These are phyloP conservation scores for Neopipo cinnamomea DNA, from an alignment of 2,113 vertebrate species.

Conservation along the genomic window DNA sequence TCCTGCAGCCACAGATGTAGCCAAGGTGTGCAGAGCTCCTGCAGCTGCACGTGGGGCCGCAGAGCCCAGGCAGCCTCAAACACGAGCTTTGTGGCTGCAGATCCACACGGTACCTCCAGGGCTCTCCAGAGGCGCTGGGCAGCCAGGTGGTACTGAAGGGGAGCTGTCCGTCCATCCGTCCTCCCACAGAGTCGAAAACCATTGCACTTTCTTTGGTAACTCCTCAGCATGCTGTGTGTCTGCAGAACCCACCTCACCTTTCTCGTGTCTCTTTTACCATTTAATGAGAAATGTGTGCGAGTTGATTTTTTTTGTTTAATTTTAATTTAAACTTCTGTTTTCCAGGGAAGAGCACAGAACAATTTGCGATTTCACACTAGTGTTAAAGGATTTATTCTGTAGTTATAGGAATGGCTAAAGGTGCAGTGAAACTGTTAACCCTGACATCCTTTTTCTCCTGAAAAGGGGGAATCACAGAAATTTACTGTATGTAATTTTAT, in stretches of 20 bases:
- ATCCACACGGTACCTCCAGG: neutral
- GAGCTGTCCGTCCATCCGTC: conserved; percentile 8
- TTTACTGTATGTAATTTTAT: conserved; percentile 9
- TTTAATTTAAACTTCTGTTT: neutral
- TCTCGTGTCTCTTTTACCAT: conserved; percentile 26
- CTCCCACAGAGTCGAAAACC: conserved; percentile 23
- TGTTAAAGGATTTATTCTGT: conserved; percentile 61
- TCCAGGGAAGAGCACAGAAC: conserved; percentile 68
- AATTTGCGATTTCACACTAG: conserved; percentile 35
- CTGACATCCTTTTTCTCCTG: neutral
- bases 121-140: neutral
- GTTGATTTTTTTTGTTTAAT: conserved; percentile 12
- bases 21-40: conserved; percentile 10
- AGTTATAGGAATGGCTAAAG: conserved; percentile 27
- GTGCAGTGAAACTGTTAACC: conserved; percentile 41
- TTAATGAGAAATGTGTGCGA: conserved; percentile 33
- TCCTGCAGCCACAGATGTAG: neutral
- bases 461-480: neutral
- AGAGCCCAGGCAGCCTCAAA: neutral
- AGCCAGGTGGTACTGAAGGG: neutral
- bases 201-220: conserved; percentile 63
- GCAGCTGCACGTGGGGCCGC: neutral
- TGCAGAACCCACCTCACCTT: neutral
- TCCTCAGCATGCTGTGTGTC: conserved; percentile 38
- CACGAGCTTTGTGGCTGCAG: neutral